A percentile compares a stretch with the other conserved stretches of the same genome.
Evolutionary conservation across 1,140 invertebrate genomes (phyloP).

Genomic region (Pemphigus obesinymphae): DNA sequence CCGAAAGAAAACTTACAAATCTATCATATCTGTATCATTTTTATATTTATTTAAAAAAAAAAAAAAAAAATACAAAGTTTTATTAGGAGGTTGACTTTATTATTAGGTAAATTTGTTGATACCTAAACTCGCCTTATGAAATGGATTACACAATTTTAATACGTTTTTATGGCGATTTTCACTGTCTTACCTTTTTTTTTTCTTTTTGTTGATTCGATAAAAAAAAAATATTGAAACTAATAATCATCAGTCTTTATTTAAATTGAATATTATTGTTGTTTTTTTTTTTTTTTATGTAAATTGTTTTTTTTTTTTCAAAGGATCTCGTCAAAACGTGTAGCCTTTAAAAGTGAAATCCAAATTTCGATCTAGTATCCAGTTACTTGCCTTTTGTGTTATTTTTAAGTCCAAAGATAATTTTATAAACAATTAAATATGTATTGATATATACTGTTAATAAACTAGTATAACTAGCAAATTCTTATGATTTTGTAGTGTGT

Average conservation of each 20-base stretch:
- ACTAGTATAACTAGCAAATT: conserved; percentile 24
- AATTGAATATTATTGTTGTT: conserved; percentile 22
- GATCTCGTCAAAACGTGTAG: conserved; percentile 31
- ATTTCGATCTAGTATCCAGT: conserved; percentile 5
- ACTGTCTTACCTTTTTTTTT: no score
- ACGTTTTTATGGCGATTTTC: not conserved
- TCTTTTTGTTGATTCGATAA: not conserved
- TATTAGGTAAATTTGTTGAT: conserved; percentile 34
- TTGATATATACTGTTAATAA: conserved; percentile 14
- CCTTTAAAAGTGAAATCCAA: conserved; percentile 7
- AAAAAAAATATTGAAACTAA: conserved; percentile 30
- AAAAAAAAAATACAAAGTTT: not conserved
- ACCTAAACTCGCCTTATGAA: conserved; percentile 9
- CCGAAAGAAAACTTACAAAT: conserved; percentile 12
- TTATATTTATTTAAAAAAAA: conserved; percentile 11
- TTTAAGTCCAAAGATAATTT: conserved; percentile 35
- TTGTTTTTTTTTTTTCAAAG: conserved; percentile 18
- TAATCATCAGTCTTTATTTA: conserved; percentile 18
- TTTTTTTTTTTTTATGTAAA: conserved; percentile 2
- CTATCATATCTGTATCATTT: conserved; percentile 29
- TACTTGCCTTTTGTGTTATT: conserved; percentile 35
- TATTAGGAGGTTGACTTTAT: conserved; percentile 12
- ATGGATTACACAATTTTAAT: conserved; percentile 21
- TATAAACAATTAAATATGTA: conserved; percentile 5
- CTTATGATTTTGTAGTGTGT: conserved; percentile 12